Evolutionary conservation across 2,113 vertebrate species (phyloP).

Genomic region (Galemys pyrenaicus): DNA sequence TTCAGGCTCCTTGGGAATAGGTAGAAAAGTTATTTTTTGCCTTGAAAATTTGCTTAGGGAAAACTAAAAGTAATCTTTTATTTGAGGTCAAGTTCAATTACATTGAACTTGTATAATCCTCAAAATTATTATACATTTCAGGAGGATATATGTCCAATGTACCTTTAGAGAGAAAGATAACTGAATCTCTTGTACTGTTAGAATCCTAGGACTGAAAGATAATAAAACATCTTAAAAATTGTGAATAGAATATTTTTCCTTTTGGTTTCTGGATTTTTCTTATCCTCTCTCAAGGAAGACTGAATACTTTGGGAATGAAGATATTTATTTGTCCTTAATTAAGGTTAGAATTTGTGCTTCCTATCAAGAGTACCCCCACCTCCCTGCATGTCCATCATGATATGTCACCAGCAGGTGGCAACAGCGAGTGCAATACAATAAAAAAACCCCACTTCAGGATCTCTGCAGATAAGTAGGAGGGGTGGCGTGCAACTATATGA

Average conservation of each 20-base stretch:
- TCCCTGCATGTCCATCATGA: not conserved
- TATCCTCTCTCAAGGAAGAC: not conserved
- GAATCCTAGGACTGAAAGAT: not conserved
- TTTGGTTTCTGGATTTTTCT: not conserved
- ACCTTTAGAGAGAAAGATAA: not conserved
- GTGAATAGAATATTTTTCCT: not conserved
- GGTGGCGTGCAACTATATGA: not conserved
- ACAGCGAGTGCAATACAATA: slow-evolving; percentile 61
- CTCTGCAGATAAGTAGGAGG: not conserved
- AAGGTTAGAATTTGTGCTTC: not conserved
- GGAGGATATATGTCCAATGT: not conserved
- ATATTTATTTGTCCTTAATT: slow-evolving; percentile 1
- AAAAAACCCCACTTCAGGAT: not conserved
- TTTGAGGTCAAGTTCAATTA: slow-evolving; percentile 1
- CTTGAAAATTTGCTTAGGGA: not conserved
- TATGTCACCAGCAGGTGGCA: slow-evolving; percentile 79
- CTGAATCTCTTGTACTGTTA: not conserved
- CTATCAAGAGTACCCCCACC: not conserved
- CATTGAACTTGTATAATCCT: not conserved
- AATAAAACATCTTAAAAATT: slow-evolving; percentile 8
- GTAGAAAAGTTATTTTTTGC: not conserved
- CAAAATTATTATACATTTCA: not conserved
- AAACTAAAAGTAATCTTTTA: not conserved
- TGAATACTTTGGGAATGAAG: not conserved
- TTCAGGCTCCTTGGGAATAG: not conserved